Evolutionary conservation across 2,797 vertebrate species (phyloP).

Genomic region (Halcyon badia): DNA sequence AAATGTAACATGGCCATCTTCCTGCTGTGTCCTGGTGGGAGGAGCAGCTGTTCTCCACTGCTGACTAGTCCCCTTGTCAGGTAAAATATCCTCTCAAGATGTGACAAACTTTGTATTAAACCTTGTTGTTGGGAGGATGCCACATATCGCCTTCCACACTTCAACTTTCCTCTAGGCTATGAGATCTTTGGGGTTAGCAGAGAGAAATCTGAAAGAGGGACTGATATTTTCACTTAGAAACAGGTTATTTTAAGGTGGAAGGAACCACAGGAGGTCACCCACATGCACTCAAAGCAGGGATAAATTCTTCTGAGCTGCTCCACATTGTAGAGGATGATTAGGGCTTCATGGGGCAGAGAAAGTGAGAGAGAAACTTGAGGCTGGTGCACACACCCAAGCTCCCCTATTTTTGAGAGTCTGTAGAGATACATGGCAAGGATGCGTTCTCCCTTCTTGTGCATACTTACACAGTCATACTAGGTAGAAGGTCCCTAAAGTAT

Average conservation of each 20-base stretch:
- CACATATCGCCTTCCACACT: neutral
- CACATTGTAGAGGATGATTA: fast-evolving
- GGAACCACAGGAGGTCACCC: neutral
- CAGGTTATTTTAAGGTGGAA: neutral
- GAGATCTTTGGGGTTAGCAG: neutral
- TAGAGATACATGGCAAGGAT: fast-evolving
- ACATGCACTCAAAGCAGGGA: neutral
- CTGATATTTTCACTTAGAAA: neutral
- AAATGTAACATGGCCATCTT: neutral
- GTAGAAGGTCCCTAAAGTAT: neutral
- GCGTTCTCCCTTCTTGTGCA: neutral
- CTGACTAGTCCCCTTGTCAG: neutral
- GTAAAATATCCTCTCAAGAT: neutral
- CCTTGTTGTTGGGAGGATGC: neutral
- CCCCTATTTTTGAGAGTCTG: neutral
- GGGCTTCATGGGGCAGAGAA: neutral
- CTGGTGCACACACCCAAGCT: neutral
- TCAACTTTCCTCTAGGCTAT: neutral
- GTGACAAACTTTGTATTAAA: neutral
- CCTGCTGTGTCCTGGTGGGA: neutral
- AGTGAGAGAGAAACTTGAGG: neutral
- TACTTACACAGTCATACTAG: neutral
- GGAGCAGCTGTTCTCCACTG: neutral
- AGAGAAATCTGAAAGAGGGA: neutral
- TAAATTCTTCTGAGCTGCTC: neutral